Base-by-base conservation (phyloP, 2,888 invertebrate genomes). In the Brassicogethes aeneus region DNA sequence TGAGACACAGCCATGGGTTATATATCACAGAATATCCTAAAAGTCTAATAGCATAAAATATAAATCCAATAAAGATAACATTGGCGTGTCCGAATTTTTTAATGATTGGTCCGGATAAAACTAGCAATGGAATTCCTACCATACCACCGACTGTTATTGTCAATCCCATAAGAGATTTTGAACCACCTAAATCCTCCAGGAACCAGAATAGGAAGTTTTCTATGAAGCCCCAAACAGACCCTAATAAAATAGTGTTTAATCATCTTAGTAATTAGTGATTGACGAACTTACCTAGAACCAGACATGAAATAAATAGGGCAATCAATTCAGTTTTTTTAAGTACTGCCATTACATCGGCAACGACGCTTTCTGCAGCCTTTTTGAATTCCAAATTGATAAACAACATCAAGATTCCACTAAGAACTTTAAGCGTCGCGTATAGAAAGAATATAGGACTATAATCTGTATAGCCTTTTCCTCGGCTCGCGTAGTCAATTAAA, bases 161-260 rank as follows among this genome's bases (percentile, higher is more conserved):
- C 50, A 86, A 75, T 10, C 86, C 86, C 85, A 87, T 85, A 40
- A 86, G 70, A 0, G 82, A 81, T 36, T 82, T 76, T 0, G 82
- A 80, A 1, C 79, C 85, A 2, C 85, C 85, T 46, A 86, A 68
- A 64, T 85, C 85, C 62, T 87, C 82, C 17, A 86, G 73, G 44
- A 85, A 70, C 83, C 85, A 85, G 66, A 86, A 86, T 16, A 86
- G 70, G 69, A 85, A 87, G 52, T 83, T 85, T 65, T 87, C 86
- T 51, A 87, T 79, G 66, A 82, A 85, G 29, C 86, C 86, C 85
- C 85, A 86, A n/a, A 82, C 82, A 15, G 80, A 81, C 17, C 85
- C 85, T 85, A 65, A 7, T 64, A 68, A 44, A 42, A n/a, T n/a
- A n/a, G n/a, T n/a, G n/a, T n/a, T n/a, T n/a, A n/a, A n/a, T n/a